phyloP scores from a whole-genome alignment of 2,888 invertebrate species.

The Xestoiulus laeticollis region DNA sequence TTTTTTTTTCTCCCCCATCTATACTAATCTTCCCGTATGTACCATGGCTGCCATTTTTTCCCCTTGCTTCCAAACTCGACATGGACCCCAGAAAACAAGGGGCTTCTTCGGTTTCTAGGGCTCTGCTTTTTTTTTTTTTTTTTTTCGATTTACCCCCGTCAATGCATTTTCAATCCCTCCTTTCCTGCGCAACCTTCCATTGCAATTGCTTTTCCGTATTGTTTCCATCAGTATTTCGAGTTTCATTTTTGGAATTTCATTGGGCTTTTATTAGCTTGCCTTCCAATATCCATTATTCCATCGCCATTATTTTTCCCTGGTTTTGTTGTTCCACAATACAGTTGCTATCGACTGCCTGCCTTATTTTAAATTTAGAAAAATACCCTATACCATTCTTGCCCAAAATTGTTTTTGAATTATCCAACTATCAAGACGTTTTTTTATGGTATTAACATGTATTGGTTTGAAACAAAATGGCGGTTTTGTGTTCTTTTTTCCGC shows the following conservation, averaged over 20 bases:
- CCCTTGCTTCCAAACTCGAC: neutral
- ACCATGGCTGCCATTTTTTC: conserved; percentile 27
- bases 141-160: neutral
- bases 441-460: too few species aligned
- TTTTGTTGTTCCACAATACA: neutral
- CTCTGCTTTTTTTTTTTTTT: neutral
- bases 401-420: neutral
- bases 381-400: neutral
- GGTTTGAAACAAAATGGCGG: too few species aligned
- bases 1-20: conserved; percentile 11
- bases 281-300: neutral
- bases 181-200: neutral
- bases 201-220: conserved; percentile 12
- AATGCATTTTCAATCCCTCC: conserved; percentile 2
- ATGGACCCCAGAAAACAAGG: neutral
- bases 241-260: conserved; percentile 37
- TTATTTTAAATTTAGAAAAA: neutral
- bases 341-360: neutral
- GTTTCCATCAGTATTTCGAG: conserved; percentile 29
- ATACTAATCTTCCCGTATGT: neutral
- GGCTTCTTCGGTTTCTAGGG: neutral
- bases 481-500: too few species aligned
- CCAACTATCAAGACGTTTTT: too few species aligned
- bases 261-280: conserved; percentile 4
- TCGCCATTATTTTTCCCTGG: neutral